Conservation (phyloP, 1,140 invertebrate species). For the Drosophila sulfurigaster region DNA sequence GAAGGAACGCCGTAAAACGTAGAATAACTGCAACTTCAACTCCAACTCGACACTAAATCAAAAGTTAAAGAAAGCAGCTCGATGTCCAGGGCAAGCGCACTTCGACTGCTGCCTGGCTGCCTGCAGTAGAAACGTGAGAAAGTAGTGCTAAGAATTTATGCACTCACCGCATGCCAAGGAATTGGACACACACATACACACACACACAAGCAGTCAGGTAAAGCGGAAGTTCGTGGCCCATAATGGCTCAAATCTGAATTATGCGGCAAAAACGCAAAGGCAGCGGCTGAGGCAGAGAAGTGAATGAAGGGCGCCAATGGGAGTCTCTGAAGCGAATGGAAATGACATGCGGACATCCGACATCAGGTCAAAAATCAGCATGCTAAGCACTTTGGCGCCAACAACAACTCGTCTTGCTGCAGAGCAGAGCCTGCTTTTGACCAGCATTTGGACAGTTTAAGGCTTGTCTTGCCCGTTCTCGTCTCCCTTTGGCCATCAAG, state of each 20-base stretch:
- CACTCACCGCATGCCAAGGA: slow-evolving; percentile 60
- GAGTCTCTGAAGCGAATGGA: slow-evolving; percentile 35
- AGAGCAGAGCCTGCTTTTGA: not conserved
- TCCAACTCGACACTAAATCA: slow-evolving; percentile 64
- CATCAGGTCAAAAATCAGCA: slow-evolving; percentile 77
- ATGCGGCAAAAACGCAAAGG: slow-evolving; percentile 55
- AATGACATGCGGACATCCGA: slow-evolving; percentile 80
- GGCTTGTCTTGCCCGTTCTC: not conserved
- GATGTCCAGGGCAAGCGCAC: slow-evolving; percentile 39
- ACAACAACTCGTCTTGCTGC: slow-evolving; percentile 5
- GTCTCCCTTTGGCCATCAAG: slow-evolving; percentile 45
- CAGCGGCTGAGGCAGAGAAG: slow-evolving; percentile 22
- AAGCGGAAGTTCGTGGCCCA: slow-evolving; percentile 70
- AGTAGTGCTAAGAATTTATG: slow-evolving; percentile 64
- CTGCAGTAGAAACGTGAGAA: slow-evolving; percentile 61
- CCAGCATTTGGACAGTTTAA: slow-evolving; percentile 43
- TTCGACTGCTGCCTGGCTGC: slow-evolving; percentile 18
- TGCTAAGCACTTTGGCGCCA: slow-evolving; percentile 67
- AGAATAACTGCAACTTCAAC: slow-evolving; percentile 48
- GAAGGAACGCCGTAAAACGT: slow-evolving; percentile 6
- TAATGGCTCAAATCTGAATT: slow-evolving; percentile 79
- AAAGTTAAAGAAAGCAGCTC: slow-evolving; percentile 63
- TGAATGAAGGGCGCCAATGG: slow-evolving; percentile 3
- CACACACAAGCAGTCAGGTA: slow-evolving; percentile 37
- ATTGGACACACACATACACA: slow-evolving; percentile 13